Evolutionary conservation across 30 jellyfish, hydroid and myxozoan species (phyloP), one percentile per base, ranked within the genome.

Genomic region (Turritopsis dohrnii): DNA sequence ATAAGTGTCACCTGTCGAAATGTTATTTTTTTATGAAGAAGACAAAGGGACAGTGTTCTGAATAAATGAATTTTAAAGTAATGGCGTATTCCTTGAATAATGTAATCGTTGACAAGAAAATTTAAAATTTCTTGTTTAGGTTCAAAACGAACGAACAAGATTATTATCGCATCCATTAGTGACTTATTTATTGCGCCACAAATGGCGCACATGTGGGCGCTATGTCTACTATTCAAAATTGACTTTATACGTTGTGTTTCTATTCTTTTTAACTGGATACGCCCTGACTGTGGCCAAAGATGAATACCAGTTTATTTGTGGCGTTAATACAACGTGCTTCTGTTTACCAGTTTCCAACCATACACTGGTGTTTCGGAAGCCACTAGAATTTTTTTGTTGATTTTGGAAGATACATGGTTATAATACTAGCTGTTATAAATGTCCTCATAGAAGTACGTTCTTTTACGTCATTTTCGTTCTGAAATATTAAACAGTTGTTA

Each of bases 91-190:
- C n/a, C n/a, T n/a, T n/a, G n/a, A n/a, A n/a, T n/a, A n/a, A n/a
- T n/a, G n/a, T n/a, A 41, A 41, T 13, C 60, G 13, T 41, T 13
- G 13, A 41, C 60, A 5, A 41, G 13, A 41, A 41, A 3, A 41
- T 41, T 5, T 5, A 41, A 41, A 41, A 41, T 41, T 41, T 41
- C 8, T 27, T 80, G 52, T 81, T 8, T 30, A 90, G 99, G 97
- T 95, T 16, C 83, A 85, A 83, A 91, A 92, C 71, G 94, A 88
- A 75, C 89, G 99, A 16, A 86, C 95, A 28, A 85, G 86, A 82
- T 86, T 95, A 74, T 90, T 95, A 5, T 81, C 95, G 21, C 99
- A 95, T 75, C 99, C 99, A 3, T 81, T 95, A 88, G 96, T 91
- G 16, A 81, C 97, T n/a, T 88, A 92, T 76, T 80, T 95, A 28